phyloP scores from a whole-genome alignment of 2,113 vertebrate species.

The Brachyhypopomus occidentalis region DNA sequence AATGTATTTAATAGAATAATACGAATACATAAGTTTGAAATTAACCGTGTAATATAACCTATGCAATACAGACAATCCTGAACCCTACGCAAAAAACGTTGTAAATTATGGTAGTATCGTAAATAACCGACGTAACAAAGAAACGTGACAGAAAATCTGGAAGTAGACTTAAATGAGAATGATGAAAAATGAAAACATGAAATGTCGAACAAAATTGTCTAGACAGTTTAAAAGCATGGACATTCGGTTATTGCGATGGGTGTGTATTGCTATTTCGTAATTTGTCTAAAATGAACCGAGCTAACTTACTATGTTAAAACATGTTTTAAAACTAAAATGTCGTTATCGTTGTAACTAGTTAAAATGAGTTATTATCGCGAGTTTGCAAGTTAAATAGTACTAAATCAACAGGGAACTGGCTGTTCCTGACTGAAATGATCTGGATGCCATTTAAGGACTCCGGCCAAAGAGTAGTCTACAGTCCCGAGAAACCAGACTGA shows the following conservation, averaged over 20 bases:
- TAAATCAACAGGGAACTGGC: neutral
- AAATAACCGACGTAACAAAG: no score
- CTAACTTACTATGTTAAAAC: no score
- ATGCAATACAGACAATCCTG: no score
- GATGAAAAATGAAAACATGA: neutral
- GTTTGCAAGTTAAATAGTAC: neutral
- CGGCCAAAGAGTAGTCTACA: neutral
- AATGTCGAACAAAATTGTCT: neutral
- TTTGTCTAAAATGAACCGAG: neutral
- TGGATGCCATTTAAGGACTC: constrained; percentile 18
- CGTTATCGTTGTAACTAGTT: no score
- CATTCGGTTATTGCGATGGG: neutral
- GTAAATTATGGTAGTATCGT: no score
- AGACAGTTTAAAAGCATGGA: neutral
- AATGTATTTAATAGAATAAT: neutral
- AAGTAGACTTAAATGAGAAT: neutral
- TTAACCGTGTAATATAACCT: no score
- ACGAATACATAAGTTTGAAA: no score
- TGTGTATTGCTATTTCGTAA: neutral
- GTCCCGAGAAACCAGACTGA: neutral
- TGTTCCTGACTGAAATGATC: constrained; percentile 10
- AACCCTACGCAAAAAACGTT: no score
- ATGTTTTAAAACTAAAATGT: no score
- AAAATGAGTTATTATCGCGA: neutral
- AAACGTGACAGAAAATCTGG: neutral